Evolutionary conservation across 2,797 vertebrate species (phyloP), one percentile per base, ranked within the genome.

Genomic region (Podarcis lilfordi): DNA sequence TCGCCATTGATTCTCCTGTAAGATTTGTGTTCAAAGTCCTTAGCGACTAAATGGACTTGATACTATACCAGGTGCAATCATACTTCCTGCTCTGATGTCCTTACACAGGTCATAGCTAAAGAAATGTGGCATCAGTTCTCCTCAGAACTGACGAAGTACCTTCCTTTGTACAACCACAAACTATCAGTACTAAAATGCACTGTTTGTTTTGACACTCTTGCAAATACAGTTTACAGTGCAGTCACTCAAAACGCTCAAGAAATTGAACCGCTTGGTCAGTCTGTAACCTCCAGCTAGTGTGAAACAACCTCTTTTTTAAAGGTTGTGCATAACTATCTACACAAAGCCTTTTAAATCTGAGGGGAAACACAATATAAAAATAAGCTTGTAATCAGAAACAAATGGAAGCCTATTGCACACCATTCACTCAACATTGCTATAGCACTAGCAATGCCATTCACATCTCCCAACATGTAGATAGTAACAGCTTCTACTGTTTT

Each of bases 31-130:
- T 84, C 96, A 88, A 95, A 95, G 90, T 94, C 92, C 96, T 95
- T 95, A 95, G 92, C 90, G 93, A 95, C 92, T 95, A 96, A 95
- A 95, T 89, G 89, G 93, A 93, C 91, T 94, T 95, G 94, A 85
- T 95, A 94, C 90, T 93, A 88, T 91, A 94, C 91, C 92, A 95
- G 93, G 95, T 93, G 91, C 93, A 94, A 88, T 68, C 74, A 89
- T 74, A 93, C 88, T 94, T 90, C 92, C 82, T 82, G 84, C 69
- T 89, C 89, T 93, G 86, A 93, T 93, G 91, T 94, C 90, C 92
- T 93, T 86, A 79, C 86, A 43, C 77, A 87, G 91, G 88, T 92
- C 69, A 21, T 89, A 89, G 80, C 74, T 50, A 93, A 87, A 92
- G 92, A 94, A 93, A 94, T 76, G 85, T 94, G 59, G 77, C 69